phyloP scores from a whole-genome alignment of 2,113 vertebrate genomes.

The Brienomyrus longianalis region DNA sequence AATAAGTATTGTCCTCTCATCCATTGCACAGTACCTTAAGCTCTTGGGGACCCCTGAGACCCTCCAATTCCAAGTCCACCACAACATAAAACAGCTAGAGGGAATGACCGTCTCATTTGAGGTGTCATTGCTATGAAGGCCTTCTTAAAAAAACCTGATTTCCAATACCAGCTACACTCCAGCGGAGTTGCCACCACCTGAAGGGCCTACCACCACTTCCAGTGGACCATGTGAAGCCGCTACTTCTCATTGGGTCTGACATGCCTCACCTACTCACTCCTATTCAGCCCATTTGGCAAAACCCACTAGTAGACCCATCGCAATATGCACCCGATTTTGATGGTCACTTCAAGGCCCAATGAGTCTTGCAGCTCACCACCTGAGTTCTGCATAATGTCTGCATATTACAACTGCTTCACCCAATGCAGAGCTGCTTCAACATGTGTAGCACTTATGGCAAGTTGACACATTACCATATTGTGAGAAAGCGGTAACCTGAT shows the following conservation, averaged over 20 bases:
- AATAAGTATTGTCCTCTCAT: too few species aligned
- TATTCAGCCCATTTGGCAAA: not conserved
- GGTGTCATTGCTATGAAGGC: not conserved
- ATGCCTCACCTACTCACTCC: not conserved
- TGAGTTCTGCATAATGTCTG: too few species aligned
- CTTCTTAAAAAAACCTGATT: not conserved
- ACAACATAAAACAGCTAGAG: not conserved
- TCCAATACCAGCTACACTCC: not conserved
- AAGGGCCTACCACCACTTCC: not conserved
- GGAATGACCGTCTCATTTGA: not conserved
- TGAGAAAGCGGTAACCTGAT: not conserved
- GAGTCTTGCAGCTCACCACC: too few species aligned
- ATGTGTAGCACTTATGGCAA: not conserved
- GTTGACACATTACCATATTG: not conserved
- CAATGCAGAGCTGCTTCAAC: not conserved
- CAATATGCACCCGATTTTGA: not conserved
- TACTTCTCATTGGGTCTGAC: not conserved
- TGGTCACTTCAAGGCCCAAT: not conserved
- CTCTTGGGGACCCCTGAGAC: not conserved
- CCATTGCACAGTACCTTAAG: not conserved
- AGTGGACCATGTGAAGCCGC: not conserved
- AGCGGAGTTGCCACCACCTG: not conserved
- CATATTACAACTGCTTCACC: not conserved
- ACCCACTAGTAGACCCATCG: not conserved
- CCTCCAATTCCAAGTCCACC: not conserved